Evolutionary conservation across 2,797 vertebrate genomes (phyloP).

Genomic region (Hyperoplus lanceolatus): DNA sequence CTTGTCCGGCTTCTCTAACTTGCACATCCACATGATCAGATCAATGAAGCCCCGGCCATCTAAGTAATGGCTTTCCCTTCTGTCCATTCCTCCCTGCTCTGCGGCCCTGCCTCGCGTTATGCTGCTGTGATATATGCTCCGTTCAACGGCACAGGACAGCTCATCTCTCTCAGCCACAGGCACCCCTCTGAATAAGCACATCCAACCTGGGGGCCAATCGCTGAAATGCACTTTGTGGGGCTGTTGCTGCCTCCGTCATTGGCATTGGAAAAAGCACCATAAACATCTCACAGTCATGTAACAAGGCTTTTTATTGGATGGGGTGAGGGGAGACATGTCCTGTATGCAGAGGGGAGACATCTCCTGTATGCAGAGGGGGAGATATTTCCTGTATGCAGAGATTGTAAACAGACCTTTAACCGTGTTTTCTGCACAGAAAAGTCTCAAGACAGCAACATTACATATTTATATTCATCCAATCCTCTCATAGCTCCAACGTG

Average conservation of each 20-base stretch:
- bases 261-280: conserved; percentile 50
- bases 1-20: conserved; percentile 58
- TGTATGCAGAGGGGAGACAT: conserved; percentile 1
- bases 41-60: conserved; percentile 74
- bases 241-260: conserved; percentile 43
- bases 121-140: conserved; percentile 76
- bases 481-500: conserved; percentile 9
- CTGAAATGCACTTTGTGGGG: conserved; percentile 64
- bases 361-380: background rate
- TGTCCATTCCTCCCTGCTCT: conserved; percentile 72
- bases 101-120: conserved; percentile 36
- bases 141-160: conserved; percentile 72
- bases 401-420: conserved; percentile 39
- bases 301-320: conserved; percentile 37
- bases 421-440: conserved; percentile 26
- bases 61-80: conserved; percentile 79
- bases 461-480: background rate
- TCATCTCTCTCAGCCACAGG: conserved; percentile 76
- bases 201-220: conserved; percentile 67
- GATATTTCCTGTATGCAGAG: conserved; percentile 5
- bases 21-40: conserved; percentile 67
- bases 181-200: conserved; percentile 75
- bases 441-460: conserved; percentile 19
- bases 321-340: conserved; percentile 10
- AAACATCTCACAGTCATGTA: conserved; percentile 51